Evolutionary conservation across 2,888 invertebrate genomes (phyloP), one percentile per base, ranked within the genome.

Genomic region (Sinodicranocentrus sp.): DNA sequence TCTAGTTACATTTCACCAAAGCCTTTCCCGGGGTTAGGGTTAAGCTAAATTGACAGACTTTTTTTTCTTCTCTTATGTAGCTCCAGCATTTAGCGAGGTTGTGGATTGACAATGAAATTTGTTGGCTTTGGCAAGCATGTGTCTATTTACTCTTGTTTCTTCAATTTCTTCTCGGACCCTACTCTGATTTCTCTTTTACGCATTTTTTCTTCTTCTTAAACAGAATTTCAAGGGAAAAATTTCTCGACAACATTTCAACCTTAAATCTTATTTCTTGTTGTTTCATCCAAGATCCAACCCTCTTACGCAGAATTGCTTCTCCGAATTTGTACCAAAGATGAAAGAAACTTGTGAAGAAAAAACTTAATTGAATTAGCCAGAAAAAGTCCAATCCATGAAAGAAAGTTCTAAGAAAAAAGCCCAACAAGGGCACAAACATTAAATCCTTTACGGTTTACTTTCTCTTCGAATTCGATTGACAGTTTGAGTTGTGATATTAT

Each of bases 11-110:
- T 25, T 63, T 61, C 61, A 48, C 28, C 59, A 59, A 3, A 13
- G 25, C 21, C 25, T 57, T 25, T 48, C 21, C 23, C 23, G 39
- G 63, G 28, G 63, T 33, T 77, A 52, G 78, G 79, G 79, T 79
- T 79, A 79, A 79, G 61, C 71, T 63, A 71, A 79, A 79, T 79
- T 79, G 79, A 79, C 79, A 63, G 76, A 48, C 48, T n/a, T n/a
- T 26, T 61, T 19, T 28, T 26, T 61, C 28, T 5, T n/a, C 26
- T 26, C 68, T n/a, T n/a, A 65, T 48, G 68, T 68, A 26, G n/a
- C n/a, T n/a, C n/a, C n/a, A n/a, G 17, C 48, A 48, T 52, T 52
- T 68, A 68, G 52, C 23, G 2, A 2, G 39, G 43, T 8, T 68
- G 43, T 3, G 39, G 79, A 78, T 71, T 63, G 71, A 79, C 71